Evolutionary conservation across 2,113 vertebrate genomes (phyloP).

Genomic region (Columba livia): DNA sequence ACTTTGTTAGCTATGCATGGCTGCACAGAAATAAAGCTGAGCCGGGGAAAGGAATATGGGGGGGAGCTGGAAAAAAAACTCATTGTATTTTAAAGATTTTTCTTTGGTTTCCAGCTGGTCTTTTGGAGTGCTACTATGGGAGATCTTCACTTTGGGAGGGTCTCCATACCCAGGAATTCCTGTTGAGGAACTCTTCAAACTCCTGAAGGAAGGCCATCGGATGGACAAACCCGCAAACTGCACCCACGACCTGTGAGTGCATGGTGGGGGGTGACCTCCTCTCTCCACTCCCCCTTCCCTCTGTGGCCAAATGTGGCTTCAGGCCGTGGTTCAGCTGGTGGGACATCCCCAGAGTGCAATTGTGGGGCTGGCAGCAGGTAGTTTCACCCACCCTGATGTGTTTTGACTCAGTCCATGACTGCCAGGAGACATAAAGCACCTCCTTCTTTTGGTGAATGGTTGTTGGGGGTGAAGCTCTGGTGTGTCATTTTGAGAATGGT

Average conservation of each 20-base stretch:
- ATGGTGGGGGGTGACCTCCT: neutral
- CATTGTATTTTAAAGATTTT: slow-evolving; percentile 62
- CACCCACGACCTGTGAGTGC: slow-evolving; percentile 94
- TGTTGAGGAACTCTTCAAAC: slow-evolving; percentile 97
- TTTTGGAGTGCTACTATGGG: slow-evolving; percentile 96
- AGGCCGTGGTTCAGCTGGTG: neutral
- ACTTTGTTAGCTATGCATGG: slow-evolving; percentile 68
- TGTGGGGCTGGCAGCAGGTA: neutral
- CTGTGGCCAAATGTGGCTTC: neutral
- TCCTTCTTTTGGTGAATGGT: accelerated
- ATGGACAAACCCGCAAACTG: slow-evolving; percentile 99
- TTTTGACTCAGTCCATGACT: neutral
- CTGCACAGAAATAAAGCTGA: slow-evolving; percentile 57
- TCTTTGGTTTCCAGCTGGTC: slow-evolving; percentile 88
- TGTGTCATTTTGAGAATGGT: neutral
- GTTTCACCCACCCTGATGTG: neutral
- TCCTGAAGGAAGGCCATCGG: slow-evolving; percentile 96
- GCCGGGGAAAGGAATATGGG: neutral
- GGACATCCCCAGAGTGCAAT: neutral
- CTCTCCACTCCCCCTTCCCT: neutral
- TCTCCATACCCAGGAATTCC: slow-evolving; percentile 96
- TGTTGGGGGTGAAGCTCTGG: neutral
- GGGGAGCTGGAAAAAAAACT: neutral
- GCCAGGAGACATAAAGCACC: accelerated
- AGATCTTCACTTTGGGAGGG: slow-evolving; percentile 97